These are phyloP conservation scores for Podabrus alpinus DNA, from an alignment of 2,888 invertebrate species.

Conservation along the genomic window DNA sequence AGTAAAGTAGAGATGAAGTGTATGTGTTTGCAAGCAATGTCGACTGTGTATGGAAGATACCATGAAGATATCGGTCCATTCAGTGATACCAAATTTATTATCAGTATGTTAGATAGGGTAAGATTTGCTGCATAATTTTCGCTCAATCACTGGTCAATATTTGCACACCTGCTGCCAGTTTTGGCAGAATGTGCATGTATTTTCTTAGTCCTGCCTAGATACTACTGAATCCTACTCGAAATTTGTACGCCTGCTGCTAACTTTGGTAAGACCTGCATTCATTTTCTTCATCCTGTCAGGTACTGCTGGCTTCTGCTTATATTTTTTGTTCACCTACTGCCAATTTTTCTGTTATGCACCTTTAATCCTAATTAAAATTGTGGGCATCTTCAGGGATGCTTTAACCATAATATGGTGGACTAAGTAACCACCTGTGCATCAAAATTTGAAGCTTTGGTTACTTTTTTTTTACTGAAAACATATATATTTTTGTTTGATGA, in stretches of 20 bases:
- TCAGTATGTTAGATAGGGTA: constrained; percentile 92
- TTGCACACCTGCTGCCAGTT: not conserved
- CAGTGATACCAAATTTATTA: constrained; percentile 93
- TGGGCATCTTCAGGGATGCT: too few relatives aligned
- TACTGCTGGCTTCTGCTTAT: not conserved
- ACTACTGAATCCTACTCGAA: not conserved
- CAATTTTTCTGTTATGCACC: not conserved
- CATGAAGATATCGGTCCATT: constrained; percentile 96
- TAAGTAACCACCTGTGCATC: too few relatives aligned
- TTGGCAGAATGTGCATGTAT: not conserved
- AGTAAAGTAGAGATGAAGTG: constrained; percentile 94
- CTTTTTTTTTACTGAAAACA: too few relatives aligned
- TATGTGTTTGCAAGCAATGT: constrained; percentile 96
- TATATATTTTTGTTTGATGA: too few relatives aligned
- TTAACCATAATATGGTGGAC: too few relatives aligned
- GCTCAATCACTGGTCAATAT: not conserved
- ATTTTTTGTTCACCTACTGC: not conserved
- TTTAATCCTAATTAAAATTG: too few relatives aligned
- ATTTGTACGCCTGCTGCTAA: not conserved
- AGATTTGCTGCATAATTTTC: constrained; percentile 41
- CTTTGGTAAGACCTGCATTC: not conserved
- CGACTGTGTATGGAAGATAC: constrained; percentile 96
- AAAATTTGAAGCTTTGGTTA: too few relatives aligned
- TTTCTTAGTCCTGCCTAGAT: not conserved
- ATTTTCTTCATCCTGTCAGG: not conserved